A percentile compares a stretch with the other conserved stretches of the same genome.
Evolutionary conservation across 2,113 vertebrate species (phyloP).

Genomic region (Saccopteryx leptura): DNA sequence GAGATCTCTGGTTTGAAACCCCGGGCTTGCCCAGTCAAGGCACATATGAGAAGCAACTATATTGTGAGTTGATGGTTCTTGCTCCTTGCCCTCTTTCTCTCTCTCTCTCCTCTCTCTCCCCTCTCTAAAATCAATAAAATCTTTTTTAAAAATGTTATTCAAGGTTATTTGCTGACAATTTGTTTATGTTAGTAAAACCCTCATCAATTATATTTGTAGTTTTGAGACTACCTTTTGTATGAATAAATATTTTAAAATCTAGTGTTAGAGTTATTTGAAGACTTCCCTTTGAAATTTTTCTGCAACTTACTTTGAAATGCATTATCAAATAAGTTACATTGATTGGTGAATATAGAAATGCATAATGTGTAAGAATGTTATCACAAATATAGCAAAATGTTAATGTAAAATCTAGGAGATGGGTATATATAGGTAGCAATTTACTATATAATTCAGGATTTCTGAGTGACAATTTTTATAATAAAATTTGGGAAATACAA

Average conservation of each 20-base stretch:
- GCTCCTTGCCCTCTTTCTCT: too few relatives aligned
- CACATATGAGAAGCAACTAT: too few relatives aligned
- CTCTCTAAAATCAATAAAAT: too few relatives aligned
- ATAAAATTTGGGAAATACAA: background rate
- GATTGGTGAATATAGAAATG: background rate
- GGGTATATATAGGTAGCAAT: background rate
- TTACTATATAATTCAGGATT: background rate
- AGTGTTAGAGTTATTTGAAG: background rate
- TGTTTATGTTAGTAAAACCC: background rate
- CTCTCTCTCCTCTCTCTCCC: too few relatives aligned
- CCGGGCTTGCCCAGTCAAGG: too few relatives aligned
- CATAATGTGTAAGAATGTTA: background rate
- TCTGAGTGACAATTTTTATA: slow-evolving; percentile 15
- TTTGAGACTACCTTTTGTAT: slow-evolving; percentile 52
- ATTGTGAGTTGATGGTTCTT: too few relatives aligned
- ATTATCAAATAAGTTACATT: background rate
- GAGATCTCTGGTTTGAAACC: too few relatives aligned
- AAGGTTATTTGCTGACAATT: slow-evolving; percentile 28
- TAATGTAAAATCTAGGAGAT: slow-evolving; percentile 1
- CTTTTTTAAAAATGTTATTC: background rate
- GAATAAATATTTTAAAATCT: slow-evolving; percentile 38
- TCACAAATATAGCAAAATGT: slow-evolving; percentile 7
- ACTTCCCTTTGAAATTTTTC: slow-evolving; percentile 51
- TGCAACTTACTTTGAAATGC: slow-evolving; percentile 25
- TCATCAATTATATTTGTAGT: slow-evolving; percentile 22